phyloP scores from a whole-genome alignment of 2,797 vertebrate species.

The Thunnus albacares region DNA sequence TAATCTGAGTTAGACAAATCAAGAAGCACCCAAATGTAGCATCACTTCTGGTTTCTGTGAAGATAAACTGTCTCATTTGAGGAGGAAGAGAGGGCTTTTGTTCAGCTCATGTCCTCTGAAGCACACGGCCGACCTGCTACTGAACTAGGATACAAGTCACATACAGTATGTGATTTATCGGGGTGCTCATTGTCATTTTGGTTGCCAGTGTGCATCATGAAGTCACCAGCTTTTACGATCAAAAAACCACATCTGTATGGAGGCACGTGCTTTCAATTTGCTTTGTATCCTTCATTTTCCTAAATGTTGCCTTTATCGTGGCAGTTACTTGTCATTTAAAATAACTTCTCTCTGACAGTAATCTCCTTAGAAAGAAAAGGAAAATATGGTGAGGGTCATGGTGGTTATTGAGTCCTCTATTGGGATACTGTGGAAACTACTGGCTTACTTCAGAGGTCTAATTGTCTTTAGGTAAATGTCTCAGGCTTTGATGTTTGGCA shows the following conservation, averaged over 20 bases:
- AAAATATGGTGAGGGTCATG: slow-evolving; percentile 25
- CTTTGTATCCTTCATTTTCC: slow-evolving; percentile 35
- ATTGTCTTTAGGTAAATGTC: slow-evolving; percentile 60
- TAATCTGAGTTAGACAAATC: too few relatives aligned
- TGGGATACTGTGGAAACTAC: slow-evolving; percentile 41
- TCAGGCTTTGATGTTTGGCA: slow-evolving; percentile 58
- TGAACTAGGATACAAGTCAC: slow-evolving; percentile 35
- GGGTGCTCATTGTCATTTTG: not conserved
- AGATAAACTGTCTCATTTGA: not conserved
- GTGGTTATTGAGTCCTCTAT: slow-evolving; percentile 19
- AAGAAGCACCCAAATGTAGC: not conserved
- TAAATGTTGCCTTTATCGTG: slow-evolving; percentile 57
- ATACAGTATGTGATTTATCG: slow-evolving; percentile 13
- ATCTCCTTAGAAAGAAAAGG: slow-evolving; percentile 7
- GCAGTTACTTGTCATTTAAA: slow-evolving; percentile 38
- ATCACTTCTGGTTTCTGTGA: not conserved
- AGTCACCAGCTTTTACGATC: slow-evolving; percentile 32
- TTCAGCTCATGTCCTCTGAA: slow-evolving; percentile 8
- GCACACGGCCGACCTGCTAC: not conserved
- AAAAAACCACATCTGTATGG: slow-evolving; percentile 47
- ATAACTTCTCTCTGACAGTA: slow-evolving; percentile 30
- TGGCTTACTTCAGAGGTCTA: slow-evolving; percentile 42
- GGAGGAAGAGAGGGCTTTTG: too few relatives aligned
- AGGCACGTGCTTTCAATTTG: slow-evolving; percentile 54
- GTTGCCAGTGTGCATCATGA: slow-evolving; percentile 18